Evolutionary conservation across 2,888 invertebrate genomes (phyloP).

Genomic region (Nephrocerus scutellatus): DNA sequence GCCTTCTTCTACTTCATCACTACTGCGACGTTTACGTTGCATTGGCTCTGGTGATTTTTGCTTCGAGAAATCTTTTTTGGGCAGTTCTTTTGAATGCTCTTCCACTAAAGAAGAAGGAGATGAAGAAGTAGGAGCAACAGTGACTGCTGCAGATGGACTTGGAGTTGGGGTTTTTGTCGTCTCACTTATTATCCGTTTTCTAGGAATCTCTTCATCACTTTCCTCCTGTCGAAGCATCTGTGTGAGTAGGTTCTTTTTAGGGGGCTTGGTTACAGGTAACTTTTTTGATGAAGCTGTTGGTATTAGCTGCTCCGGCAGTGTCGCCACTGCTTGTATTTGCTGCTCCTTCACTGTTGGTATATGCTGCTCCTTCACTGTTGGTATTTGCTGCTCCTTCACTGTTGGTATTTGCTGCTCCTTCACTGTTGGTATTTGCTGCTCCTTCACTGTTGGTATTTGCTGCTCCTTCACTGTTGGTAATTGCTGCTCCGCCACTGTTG

Average conservation of each 20-base stretch:
- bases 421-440: conserved; percentile 3
- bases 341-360: conserved; percentile 21
- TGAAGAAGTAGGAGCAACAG: no score
- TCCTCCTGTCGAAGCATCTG: conserved; percentile 35
- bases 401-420: conserved; percentile 13
- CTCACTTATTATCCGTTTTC: conserved; percentile 34
- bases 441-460: conserved; percentile 19
- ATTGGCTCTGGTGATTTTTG: neutral
- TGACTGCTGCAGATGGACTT: conserved; percentile 8
- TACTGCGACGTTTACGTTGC: conserved; percentile 39
- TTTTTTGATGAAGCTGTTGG: conserved; percentile 28
- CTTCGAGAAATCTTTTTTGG: conserved; percentile 1
- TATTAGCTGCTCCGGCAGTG: neutral
- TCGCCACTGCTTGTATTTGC: neutral
- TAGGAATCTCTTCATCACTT: conserved; percentile 32
- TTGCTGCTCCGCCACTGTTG: no score
- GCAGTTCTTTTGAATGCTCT: no score
- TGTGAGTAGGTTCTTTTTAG: conserved; percentile 36
- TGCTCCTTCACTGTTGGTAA: neutral
- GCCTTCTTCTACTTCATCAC: conserved; percentile 25
- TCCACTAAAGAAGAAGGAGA: no score
- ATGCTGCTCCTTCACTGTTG: neutral
- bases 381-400: conserved; percentile 10
- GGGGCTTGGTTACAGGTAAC: conserved; percentile 34
- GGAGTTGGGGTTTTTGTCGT: conserved; percentile 14